Percentiles rank a stretch among this genome's conserved stretches.
Conservation (phyloP, 2,113 vertebrate species). For the Brachypodius melanocephalos region DNA sequence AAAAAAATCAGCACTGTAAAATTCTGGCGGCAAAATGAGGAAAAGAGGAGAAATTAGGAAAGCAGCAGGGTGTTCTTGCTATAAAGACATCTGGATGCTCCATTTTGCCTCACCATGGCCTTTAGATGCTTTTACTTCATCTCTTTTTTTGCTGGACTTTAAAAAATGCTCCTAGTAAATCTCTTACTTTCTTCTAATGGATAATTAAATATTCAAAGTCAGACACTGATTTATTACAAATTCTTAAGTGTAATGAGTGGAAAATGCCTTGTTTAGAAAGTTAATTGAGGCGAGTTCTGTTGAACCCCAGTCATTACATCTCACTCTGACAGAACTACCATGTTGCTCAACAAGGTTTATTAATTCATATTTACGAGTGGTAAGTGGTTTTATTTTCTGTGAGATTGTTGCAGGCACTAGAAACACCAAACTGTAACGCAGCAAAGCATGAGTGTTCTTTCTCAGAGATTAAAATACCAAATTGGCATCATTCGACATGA, state of each 20-base stretch:
- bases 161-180: background rate
- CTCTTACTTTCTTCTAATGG: background rate
- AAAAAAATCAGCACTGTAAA: background rate
- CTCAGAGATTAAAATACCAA: background rate
- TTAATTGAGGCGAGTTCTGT: conserved; percentile 14
- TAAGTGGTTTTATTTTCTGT: conserved; percentile 12
- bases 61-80: background rate
- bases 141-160: background rate
- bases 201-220: conserved; percentile 35
- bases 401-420: background rate
- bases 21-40: background rate
- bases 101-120: background rate
- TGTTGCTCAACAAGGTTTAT: background rate
- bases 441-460: background rate
- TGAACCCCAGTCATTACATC: background rate
- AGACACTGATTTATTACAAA: background rate
- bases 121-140: background rate
- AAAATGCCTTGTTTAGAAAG: conserved; percentile 34
- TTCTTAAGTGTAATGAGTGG: background rate
- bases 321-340: background rate
- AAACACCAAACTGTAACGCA: background rate
- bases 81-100: background rate
- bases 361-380: background rate
- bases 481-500: background rate
- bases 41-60: background rate